Conservation (phyloP, 1,140 invertebrate species). For the Matsumurasca onukii region DNA sequence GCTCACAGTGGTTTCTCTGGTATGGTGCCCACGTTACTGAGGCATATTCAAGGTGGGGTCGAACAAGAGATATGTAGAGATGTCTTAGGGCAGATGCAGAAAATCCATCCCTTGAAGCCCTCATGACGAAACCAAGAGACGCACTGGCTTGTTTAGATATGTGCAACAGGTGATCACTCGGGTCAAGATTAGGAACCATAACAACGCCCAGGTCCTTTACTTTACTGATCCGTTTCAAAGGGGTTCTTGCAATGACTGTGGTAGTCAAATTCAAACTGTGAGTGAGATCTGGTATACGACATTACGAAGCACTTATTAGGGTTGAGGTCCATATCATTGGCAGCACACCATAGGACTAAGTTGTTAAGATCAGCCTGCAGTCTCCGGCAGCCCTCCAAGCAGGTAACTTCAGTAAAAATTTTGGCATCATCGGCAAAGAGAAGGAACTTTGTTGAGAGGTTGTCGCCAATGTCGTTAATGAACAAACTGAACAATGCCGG, state of each 20-base stretch:
- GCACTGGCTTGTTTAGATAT: too few relatives aligned
- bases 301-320: constrained; percentile 6
- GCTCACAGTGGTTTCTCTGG: too few relatives aligned
- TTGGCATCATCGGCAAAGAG: neutral
- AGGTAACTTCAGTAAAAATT: neutral
- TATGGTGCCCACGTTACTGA: neutral
- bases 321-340: neutral
- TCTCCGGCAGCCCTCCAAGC: neutral
- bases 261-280: neutral
- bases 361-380: too few relatives aligned
- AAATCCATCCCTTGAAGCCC: too few relatives aligned
- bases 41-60: constrained; percentile 1
- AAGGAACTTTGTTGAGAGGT: neutral
- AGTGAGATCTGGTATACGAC: neutral
- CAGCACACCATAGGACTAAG: too few relatives aligned
- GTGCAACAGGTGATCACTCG: too few relatives aligned
- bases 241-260: neutral
- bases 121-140: neutral
- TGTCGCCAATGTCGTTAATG: neutral
- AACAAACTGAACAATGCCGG: neutral
- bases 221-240: neutral
- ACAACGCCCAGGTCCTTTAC: too few relatives aligned
- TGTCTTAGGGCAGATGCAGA: too few relatives aligned
- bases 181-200: too few relatives aligned
- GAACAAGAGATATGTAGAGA: neutral